Evolutionary conservation across 1,140 invertebrate genomes (phyloP).

Genomic region (Nephila pilipes): DNA sequence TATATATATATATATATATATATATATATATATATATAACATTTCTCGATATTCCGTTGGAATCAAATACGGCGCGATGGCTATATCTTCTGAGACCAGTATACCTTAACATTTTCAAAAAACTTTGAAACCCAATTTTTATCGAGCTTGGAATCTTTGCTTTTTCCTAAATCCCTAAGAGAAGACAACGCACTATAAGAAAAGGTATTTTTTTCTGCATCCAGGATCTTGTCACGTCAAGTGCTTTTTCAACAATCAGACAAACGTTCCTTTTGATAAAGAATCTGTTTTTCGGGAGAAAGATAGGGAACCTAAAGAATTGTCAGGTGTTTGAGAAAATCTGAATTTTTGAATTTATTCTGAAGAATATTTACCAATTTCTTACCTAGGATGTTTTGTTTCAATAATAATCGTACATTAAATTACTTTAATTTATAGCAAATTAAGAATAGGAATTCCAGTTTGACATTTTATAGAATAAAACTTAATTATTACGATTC

Average conservation of each 20-base stretch:
- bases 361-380: neutral
- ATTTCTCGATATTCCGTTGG: neutral
- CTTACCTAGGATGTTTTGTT: neutral
- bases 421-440: neutral
- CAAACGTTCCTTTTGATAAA: neutral
- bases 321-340: neutral
- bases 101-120: slow-evolving; percentile 34
- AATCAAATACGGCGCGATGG: neutral
- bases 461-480: no score
- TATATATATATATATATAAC: neutral
- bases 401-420: neutral
- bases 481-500: no score
- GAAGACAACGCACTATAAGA: neutral
- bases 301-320: neutral
- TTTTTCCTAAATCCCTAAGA: neutral
- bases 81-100: neutral
- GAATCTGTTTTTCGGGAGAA: neutral
- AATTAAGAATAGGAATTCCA: no score
- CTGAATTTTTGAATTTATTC: neutral
- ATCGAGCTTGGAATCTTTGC: neutral
- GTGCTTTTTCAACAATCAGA: slow-evolving; percentile 26
- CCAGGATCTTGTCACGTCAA: slow-evolving; percentile 13
- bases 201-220: neutral
- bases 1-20: no score
- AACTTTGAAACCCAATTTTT: neutral